Base-by-base conservation (phyloP, 2,888 invertebrate genomes). In the Oegoconia quadripuncta region DNA sequence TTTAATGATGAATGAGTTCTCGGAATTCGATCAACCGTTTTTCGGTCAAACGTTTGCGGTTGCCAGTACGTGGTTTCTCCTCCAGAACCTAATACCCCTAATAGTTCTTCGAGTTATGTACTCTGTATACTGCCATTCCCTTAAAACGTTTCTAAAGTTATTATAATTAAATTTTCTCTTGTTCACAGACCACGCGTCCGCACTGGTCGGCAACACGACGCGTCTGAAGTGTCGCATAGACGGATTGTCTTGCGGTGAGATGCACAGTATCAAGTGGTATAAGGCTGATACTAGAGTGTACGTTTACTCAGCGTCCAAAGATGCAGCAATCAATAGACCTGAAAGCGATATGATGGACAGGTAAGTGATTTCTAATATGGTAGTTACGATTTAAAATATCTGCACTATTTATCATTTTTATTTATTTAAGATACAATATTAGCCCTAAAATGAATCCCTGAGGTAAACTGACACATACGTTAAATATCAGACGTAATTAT, bases 241-340 rank as follows among this genome's bases (percentile, higher is more conserved):
- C 61, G 88, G 89, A 27, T 84, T 89, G n/a, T 90, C 91, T 17
- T 95, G 95, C 63, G 93, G 93, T 0, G 92, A 91, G 48, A 90
- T 95, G 65, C 95, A 95, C 83, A 93, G 93, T 76, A 93, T 95
- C 72, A 95, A 95, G 72, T 95, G 95, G 94, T 94, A 94, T 80
- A 91, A 93, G 52, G 92, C 91, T 2, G 90, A 92, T 42, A 88
- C 89, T 31, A 75, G 94, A 39, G 93, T 94, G 40, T 94, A 93
- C 77, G 93, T 94, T 54, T 93, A 92, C 84, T 93, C 93, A 45
- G 92, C 93, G 47, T 88, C 90, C 5, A 90, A 90, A 20, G 89
- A 91, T 29, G 90, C 90, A 2, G 88, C 89, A 17, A 89, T 93
- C 47, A 90, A 91, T 46, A 77, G 91, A 39, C 90, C 93, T 0